Conservation (phyloP, 1,140 invertebrate genomes). For the Eurosta solidaginis region DNA sequence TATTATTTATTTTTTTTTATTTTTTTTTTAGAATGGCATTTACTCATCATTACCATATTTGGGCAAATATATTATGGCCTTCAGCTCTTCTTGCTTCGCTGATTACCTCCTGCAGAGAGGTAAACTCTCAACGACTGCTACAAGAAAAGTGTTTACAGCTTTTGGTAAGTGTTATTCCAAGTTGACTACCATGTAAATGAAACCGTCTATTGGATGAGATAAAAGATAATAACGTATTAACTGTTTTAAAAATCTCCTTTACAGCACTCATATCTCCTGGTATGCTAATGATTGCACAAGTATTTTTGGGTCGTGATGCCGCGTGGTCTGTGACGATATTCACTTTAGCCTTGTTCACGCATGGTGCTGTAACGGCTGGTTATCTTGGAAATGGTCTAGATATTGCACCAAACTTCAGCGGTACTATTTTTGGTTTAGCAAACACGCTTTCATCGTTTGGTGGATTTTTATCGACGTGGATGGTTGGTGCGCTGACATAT, state of each 20-base stretch:
- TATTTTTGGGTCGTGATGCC: constrained; percentile 72
- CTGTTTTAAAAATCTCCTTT: constrained; percentile 42
- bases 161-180: constrained; percentile 63
- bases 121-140: constrained; percentile 71
- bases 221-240: too few relatives aligned
- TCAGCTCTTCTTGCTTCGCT: constrained; percentile 70
- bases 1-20: neutral
- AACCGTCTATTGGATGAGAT: too few relatives aligned
- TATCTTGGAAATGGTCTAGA: constrained; percentile 88
- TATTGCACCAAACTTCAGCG: constrained; percentile 88
- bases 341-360: constrained; percentile 77
- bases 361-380: constrained; percentile 83
- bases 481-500: constrained; percentile 82
- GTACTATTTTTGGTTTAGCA: constrained; percentile 87
- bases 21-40: constrained; percentile 74
- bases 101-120: constrained; percentile 70
- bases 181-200: neutral
- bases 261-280: constrained; percentile 67
- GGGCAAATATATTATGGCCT: constrained; percentile 79
- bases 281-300: constrained; percentile 72
- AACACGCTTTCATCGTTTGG: constrained; percentile 89
- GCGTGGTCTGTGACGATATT: constrained; percentile 74
- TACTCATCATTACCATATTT: constrained; percentile 87
- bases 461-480: constrained; percentile 81
- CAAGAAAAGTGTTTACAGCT: constrained; percentile 71